A percentile compares a stretch with the other conserved stretches of the same genome.
Conservation (phyloP, 2,113 vertebrate genomes). For the Camelus bactrianus region DNA sequence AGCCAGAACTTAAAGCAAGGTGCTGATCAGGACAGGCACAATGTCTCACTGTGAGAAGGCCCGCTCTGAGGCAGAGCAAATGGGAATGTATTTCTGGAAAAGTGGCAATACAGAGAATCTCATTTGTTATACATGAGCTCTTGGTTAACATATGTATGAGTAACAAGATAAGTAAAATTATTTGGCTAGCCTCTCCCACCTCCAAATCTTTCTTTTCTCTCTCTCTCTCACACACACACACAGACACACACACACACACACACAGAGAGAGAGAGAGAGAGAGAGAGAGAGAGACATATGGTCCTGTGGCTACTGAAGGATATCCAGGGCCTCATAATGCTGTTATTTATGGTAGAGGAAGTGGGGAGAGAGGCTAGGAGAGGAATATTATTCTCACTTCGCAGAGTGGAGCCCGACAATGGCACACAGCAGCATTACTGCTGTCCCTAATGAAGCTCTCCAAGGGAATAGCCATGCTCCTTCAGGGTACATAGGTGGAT, state of each 20-base stretch:
- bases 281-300: not conserved
- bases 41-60: not conserved
- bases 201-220: not conserved
- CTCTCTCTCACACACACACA: not conserved
- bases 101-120: not conserved
- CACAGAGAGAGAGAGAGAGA: not conserved
- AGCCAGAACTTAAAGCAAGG: not conserved
- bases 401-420: not conserved
- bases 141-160: not conserved
- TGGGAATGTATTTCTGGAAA: constrained; percentile 42
- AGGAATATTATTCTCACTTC: not conserved
- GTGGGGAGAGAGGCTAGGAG: not conserved
- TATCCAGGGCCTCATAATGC: not conserved
- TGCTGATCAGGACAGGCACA: not conserved
- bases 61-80: not conserved
- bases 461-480: not conserved
- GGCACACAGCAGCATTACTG: not conserved
- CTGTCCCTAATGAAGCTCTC: not conserved
- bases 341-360: not conserved
- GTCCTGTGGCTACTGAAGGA: not conserved
- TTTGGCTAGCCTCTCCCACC: not conserved
- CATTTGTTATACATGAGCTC: not conserved
- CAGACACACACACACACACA: not conserved
- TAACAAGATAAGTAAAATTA: not conserved
- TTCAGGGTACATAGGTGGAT: constrained; percentile 26